Evolutionary conservation across 2,888 invertebrate genomes (phyloP), one percentile per base, ranked within the genome.

Genomic region (Campopleginae sp.): DNA sequence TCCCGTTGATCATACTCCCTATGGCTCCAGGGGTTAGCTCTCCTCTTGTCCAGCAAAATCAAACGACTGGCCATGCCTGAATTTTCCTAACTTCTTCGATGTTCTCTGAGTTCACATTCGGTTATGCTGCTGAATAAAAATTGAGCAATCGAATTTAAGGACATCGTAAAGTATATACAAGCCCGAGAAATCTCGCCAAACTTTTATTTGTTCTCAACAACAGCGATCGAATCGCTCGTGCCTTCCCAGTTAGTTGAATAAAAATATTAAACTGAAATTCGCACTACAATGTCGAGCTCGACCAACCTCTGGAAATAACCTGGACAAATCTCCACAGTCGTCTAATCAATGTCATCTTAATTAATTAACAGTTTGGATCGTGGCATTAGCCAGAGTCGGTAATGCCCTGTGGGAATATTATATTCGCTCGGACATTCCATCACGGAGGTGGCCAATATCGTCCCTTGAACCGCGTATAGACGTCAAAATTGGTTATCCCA

Each of bases 401-500:
- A 76, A 85, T 82, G 63, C 58, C 71, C 71, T 42, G 70, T 33
- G 70, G 14, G 61, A 63, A 54, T 74, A 86, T 76, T 82, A 74
- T 72, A 80, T 81, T 54, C 80, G 58, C 79, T 72, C 61, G 80
- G 82, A 77, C 79, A 86, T 81, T 83, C 71, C 85, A 65, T 58
- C 72, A 63, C 12, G 71, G 82, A 84, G 87, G 81, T 71, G 80
- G 33, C 63, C 81, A 58, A 58, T 58, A 85, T 86, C 79, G 80
- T 87, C 80, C 79, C 83, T 87, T 81, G 86, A 89, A 87, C 84
- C 86, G 48, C 76, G 82, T 44, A 70, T 83, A 85, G 84, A 89
- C 87, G 88, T 87, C 83, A 87, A 88, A 89, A 89, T 89, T 88
- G 89, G 87, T 84, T 86, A 87, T 80, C 86, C 85, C 76, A 77